Conservation (phyloP, 2,888 invertebrate genomes). For the Mythimna albipuncta region DNA sequence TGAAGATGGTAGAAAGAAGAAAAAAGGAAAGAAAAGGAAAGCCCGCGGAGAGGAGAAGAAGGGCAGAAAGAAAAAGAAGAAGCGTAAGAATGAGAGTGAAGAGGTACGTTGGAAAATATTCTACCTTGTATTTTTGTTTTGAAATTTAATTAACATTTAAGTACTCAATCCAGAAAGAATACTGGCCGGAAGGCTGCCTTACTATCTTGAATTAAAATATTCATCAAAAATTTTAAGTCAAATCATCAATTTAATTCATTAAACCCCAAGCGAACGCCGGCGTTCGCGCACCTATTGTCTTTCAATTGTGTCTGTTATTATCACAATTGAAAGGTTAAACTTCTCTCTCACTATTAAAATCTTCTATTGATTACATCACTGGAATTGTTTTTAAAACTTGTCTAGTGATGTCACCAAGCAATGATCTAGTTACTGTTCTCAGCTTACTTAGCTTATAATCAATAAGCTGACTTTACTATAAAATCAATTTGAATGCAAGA, state of each 20-base stretch:
- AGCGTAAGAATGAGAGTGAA: conserved; percentile 97
- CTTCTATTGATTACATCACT: conserved; percentile 19
- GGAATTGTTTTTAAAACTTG: conserved; percentile 19
- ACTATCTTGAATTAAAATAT: not conserved
- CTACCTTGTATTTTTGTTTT: not conserved
- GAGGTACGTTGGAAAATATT: conserved; percentile 87
- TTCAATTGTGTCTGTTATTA: too few relatives aligned
- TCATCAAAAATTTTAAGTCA: not conserved
- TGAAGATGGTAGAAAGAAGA: conserved; percentile 96
- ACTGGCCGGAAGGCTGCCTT: not conserved
- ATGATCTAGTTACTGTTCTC: conserved; percentile 30
- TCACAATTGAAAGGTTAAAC: too few relatives aligned
- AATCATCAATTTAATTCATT: not conserved
- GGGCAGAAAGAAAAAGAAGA: conserved; percentile 98
- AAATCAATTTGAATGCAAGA: conserved; percentile 8
- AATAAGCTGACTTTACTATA: conserved; percentile 1
- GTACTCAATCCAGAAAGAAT: not conserved
- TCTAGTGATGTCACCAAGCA: conserved; percentile 32
- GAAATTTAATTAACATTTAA: not conserved
- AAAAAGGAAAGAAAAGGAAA: conserved; percentile 98
- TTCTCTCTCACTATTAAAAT: not conserved
- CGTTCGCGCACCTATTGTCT: too few relatives aligned
- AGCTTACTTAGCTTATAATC: conserved; percentile 6
- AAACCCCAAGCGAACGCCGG: too few relatives aligned
- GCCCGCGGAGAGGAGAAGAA: conserved; percentile 97